Evolutionary conservation across 2,797 vertebrate genomes (phyloP), one percentile per base, ranked within the genome.

Genomic region (Poecilia velifera): DNA sequence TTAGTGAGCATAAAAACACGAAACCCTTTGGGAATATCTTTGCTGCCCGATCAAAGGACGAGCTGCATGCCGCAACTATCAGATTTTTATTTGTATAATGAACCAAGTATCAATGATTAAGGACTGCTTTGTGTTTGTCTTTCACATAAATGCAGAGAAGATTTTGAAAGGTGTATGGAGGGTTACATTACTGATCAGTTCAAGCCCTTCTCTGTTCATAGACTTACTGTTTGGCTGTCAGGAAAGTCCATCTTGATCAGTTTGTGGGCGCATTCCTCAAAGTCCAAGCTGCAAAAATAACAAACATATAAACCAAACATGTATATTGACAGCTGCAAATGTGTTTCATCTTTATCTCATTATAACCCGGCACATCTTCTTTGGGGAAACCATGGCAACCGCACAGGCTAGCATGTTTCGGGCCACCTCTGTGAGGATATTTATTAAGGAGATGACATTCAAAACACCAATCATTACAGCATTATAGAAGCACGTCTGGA

Each of bases 171-270:
- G 6, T 51, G 49, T 22, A 22, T 51, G 49, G 46, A 1, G 16
- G 46, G 46, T 47, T 18, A 6, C 3, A 47, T 47, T 47, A 47
- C 46, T 18, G 47, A 49, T 49, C 18, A 20, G 47, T 20, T 2
- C 18, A 51, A 3, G 49, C 49, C 3, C 25, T 53, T 53, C 49
- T 25, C 49, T 53, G 53, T 59, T 36, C 43, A 71, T 16, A 62
- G 71, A 89, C 96, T 92, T 95, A 98, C 98, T 77, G 98, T 99
- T 91, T 99, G 97, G 91, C 96, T 98, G 7, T 98, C 97, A 0
- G 98, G 98, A 85, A 99, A 99, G 76, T 99, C 97, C 98, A 99
- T 99, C 95, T 99, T 99, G 89, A 99, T 96, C 87, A 99, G 91
- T 87, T 99, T 99, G 92, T 99, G 98, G 81, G 98, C 98, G 39